Evolutionary conservation across 2,888 invertebrate genomes (phyloP).

Genomic region (Drosophila colorata): DNA sequence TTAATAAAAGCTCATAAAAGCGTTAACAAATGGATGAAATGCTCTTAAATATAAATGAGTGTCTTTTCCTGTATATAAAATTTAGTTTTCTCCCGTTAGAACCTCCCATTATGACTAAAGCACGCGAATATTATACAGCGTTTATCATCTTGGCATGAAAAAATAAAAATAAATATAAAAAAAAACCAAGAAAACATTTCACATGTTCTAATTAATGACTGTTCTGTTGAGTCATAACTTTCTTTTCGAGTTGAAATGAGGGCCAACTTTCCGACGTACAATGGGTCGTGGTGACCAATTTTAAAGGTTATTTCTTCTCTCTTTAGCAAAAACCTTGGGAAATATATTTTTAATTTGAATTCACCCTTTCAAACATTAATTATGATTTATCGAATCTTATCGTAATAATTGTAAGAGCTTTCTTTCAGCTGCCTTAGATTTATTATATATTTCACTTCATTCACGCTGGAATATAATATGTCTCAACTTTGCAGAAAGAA

Average conservation of each 20-base stretch:
- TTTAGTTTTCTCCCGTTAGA: no score
- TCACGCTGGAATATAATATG: not conserved
- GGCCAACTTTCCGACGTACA: no score
- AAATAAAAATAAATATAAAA: not conserved
- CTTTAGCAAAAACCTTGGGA: not conserved
- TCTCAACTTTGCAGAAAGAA: not conserved
- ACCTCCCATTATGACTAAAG: no score
- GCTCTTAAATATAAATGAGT: not conserved
- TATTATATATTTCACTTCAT: not conserved
- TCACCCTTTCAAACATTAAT: not conserved
- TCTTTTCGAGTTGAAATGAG: not conserved
- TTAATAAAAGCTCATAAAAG: slow-evolving; percentile 2
- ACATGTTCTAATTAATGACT: not conserved
- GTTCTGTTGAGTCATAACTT: slow-evolving; percentile 1
- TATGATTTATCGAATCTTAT: not conserved
- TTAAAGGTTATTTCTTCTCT: not conserved
- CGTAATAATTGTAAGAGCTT: not conserved
- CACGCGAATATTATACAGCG: no score
- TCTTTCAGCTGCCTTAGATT: no score
- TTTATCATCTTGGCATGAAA: no score
- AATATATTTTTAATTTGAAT: no score
- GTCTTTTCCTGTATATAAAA: no score
- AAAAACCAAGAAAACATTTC: not conserved
- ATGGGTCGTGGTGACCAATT: not conserved
- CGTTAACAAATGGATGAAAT: slow-evolving; percentile 15